Conservation (phyloP, 2,888 invertebrate genomes). For the Herminia tarsipennalis region DNA sequence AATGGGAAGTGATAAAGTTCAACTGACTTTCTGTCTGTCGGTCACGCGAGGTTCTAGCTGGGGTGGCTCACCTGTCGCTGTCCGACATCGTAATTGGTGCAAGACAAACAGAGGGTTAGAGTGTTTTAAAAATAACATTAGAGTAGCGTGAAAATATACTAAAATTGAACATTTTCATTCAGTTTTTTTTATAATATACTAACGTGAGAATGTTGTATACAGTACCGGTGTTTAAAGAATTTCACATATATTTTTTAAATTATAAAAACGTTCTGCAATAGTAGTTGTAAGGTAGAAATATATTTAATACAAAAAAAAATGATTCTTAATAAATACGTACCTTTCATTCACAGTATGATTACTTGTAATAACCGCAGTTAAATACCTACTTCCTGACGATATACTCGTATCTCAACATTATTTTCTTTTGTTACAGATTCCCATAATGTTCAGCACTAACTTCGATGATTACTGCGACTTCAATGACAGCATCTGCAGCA, state of each 20-base stretch:
- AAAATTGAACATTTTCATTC: background rate
- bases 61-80: constrained; percentile 59
- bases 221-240: too few relatives aligned
- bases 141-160: background rate
- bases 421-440: constrained; percentile 44
- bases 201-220: too few relatives aligned
- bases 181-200: too few relatives aligned
- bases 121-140: background rate
- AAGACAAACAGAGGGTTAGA: constrained; percentile 53
- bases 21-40: constrained; percentile 74
- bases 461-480: constrained; percentile 81
- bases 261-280: too few relatives aligned
- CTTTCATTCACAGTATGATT: too few relatives aligned
- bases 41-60: constrained; percentile 64
- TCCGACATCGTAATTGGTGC: constrained; percentile 57
- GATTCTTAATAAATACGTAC: too few relatives aligned
- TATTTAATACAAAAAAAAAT: too few relatives aligned
- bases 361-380: too few relatives aligned
- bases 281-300: too few relatives aligned
- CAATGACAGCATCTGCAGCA: constrained; percentile 86
- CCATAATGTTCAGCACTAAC: constrained; percentile 69
- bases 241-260: too few relatives aligned
- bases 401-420: background rate
- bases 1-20: constrained; percentile 82
- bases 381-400: too few relatives aligned